Percentiles rank a stretch among this genome's conserved stretches.
Evolutionary conservation across 2,797 vertebrate genomes (phyloP).

Genomic region (Malurus leucopterus): DNA sequence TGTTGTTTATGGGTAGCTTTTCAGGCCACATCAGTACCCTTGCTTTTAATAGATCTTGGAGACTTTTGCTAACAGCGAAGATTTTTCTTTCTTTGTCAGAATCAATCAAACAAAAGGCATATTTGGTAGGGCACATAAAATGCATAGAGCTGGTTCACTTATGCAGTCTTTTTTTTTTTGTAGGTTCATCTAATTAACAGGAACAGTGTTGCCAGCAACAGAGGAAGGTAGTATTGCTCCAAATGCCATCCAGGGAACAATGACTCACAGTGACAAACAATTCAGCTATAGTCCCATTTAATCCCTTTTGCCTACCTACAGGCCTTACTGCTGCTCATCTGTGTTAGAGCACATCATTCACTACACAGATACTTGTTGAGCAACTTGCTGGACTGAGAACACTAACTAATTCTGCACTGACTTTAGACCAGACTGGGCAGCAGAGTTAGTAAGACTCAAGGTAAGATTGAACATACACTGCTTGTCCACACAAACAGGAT

Average conservation of each 20-base stretch:
- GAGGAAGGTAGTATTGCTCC: background rate
- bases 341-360: background rate
- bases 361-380: background rate
- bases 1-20: conserved; percentile 4
- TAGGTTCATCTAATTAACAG: background rate
- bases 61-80: background rate
- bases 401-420: background rate
- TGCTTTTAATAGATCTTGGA: background rate
- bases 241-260: background rate
- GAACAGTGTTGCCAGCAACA: background rate
- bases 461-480: background rate
- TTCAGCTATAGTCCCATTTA: background rate
- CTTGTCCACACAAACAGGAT: background rate
- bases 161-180: background rate
- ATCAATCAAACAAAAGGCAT: background rate
- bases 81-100: background rate
- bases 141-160: background rate
- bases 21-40: background rate
- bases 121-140: background rate
- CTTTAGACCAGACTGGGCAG: background rate
- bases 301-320: background rate
- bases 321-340: background rate
- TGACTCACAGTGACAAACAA: background rate
- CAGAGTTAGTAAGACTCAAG: background rate
- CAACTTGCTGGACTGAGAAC: background rate